Evolutionary conservation across 2,888 invertebrate genomes (phyloP).

Genomic region (Phymatocera aterrima): DNA sequence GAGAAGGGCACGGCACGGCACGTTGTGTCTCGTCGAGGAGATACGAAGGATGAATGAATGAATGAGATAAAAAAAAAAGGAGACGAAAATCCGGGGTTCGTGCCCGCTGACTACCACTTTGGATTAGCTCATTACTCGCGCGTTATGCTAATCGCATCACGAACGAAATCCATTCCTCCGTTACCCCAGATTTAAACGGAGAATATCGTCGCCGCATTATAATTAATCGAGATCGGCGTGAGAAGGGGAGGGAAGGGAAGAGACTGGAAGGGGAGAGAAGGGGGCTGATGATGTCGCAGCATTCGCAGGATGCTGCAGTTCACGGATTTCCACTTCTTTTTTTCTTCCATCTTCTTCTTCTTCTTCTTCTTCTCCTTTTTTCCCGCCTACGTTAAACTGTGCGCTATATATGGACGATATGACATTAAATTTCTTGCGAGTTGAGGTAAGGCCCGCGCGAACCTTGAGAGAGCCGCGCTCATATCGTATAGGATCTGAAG

Average conservation of each 20-base stretch:
- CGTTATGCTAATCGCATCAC: constrained; percentile 67
- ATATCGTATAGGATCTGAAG: constrained; percentile 29
- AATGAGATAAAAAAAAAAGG: constrained; percentile 18
- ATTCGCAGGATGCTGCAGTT: no score
- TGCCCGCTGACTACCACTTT: constrained; percentile 59
- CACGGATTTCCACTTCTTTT: constrained; percentile 51
- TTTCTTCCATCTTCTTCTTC: constrained; percentile 50
- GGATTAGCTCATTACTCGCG: constrained; percentile 66
- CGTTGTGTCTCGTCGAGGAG: not conserved
- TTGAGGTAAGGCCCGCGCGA: no score
- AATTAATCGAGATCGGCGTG: constrained; percentile 51
- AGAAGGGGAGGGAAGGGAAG: constrained; percentile 45
- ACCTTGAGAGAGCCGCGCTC: constrained; percentile 56
- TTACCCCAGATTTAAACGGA: not conserved
- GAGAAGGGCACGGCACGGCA: no score
- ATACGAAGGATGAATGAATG: constrained; percentile 22
- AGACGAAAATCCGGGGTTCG: constrained; percentile 54
- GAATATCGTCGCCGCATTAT: not conserved
- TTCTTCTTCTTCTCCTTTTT: no score
- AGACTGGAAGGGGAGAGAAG: constrained; percentile 16
- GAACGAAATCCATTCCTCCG: no score
- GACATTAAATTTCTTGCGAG: not conserved
- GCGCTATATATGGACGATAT: no score
- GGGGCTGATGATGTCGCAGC: no score
- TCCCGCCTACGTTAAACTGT: no score